Evolutionary conservation across 2,888 invertebrate genomes (phyloP), one percentile per base, ranked within the genome.

Genomic region (Hetaerina titia): DNA sequence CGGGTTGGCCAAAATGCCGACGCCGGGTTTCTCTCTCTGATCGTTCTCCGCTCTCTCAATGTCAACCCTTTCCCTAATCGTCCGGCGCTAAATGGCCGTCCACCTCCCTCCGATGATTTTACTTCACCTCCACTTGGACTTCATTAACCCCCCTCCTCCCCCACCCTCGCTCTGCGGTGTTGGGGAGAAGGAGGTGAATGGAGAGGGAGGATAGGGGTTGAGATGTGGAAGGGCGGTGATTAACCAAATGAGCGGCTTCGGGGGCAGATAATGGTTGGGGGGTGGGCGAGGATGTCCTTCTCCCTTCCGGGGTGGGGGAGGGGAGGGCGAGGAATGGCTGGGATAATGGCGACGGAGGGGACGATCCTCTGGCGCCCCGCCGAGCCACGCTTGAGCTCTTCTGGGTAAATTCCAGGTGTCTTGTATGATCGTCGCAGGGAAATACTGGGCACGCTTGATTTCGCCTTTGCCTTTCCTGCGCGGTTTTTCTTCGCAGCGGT

Each of bases 201-300:
- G 45, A 45, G 45, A 45, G 74, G 81, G 31, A 11, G 81, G 81
- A 0, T 8, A 19, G 0, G 69, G 31, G 81, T 8, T 7, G 31
- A 31, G 92, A 56, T 74, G 69, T 22, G 64, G 56, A 45, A 13
- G 25, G 60, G 45, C 25, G 92, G 92, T 74, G 92, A 92, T 92
- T 92, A 92, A 56, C 92, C 92, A 92, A 92, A 92, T 92, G 89
- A 89, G 89, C 89, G 89, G 89, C 57, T 58, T 56, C 9, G 58
- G 89, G 17, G 89, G 22, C 58, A 31, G 89, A 58, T 89, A 89
- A 89, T 89, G 89, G 89, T n/a, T 19, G 58, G 17, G 19, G 81
- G 31, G 25, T 25, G 25, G 13, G 4, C 2, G n/a, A n/a, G n/a
- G 81, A 13, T 57, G 58, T 5, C 31, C 25, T 58, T 58, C 7